A percentile compares a stretch with the other conserved stretches of the same genome.
These are phyloP conservation scores for Salvelinus namaycush DNA, from an alignment of 2,113 vertebrate species.

Conservation along the genomic window DNA sequence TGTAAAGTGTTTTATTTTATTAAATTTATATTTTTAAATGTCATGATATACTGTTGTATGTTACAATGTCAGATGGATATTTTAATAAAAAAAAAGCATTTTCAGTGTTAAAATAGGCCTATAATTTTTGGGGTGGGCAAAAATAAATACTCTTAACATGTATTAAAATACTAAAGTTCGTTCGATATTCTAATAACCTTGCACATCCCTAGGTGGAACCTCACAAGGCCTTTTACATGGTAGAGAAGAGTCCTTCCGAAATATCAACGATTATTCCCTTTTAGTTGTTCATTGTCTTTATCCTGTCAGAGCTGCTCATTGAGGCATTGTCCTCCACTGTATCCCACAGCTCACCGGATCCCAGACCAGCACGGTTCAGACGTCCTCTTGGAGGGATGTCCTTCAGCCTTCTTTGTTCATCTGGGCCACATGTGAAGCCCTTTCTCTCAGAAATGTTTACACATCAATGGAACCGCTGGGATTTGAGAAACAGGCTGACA, in stretches of 20 bases:
- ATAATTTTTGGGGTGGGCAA: too few species aligned
- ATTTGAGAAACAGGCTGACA: slow-evolving; percentile 69
- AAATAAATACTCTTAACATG: too few species aligned
- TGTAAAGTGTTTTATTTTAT: too few species aligned
- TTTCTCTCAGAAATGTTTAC: slow-evolving; percentile 69
- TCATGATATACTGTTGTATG: too few species aligned
- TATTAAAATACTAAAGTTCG: too few species aligned
- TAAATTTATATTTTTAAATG: too few species aligned
- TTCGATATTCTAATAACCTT: too few species aligned
- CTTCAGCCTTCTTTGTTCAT: slow-evolving; percentile 68
- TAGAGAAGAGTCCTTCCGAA: slow-evolving; percentile 20
- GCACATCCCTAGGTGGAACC: background rate
- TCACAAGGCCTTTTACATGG: slow-evolving; percentile 14
- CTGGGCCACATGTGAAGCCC: slow-evolving; percentile 60
- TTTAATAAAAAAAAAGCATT: too few species aligned
- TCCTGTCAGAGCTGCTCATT: slow-evolving; percentile 60
- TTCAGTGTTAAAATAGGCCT: too few species aligned
- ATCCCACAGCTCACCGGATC: slow-evolving; percentile 32
- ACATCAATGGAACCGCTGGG: slow-evolving; percentile 70
- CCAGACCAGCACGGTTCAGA: slow-evolving; percentile 58
- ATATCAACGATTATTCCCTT: slow-evolving; percentile 58
- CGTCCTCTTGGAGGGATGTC: slow-evolving; percentile 61
- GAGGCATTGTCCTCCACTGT: slow-evolving; percentile 24
- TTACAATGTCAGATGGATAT: too few species aligned
- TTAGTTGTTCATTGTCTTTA: slow-evolving; percentile 55